Base-by-base conservation (phyloP, 2,888 invertebrate genomes). In the Imbricaverruca yamaguchii region DNA sequence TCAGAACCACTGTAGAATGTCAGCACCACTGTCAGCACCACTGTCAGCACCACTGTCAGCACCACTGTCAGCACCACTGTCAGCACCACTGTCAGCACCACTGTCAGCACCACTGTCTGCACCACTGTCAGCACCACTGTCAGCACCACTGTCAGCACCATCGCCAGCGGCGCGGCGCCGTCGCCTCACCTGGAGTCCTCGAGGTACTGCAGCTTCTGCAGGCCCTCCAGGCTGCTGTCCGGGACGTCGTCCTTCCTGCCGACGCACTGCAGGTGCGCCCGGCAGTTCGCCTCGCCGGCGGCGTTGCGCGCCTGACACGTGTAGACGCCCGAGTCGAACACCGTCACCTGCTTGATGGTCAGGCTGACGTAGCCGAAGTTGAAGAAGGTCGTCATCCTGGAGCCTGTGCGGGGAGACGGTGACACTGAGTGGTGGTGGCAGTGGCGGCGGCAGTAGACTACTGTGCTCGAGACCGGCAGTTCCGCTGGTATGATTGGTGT, bases 341-440 rank as follows among this genome's bases (percentile, higher is more conserved):
- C 90, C 21, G 94, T 94, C 15, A 98, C 93, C 84, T 94, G 93
- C 87, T 95, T 95, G 84, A 98, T 95, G 23, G 96, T 95, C 83
- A 99, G 88, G 13, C 97, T 96, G 81, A 98, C 97, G 87, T 97
- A 96, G 84, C 96, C 96, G 87, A 96, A 96, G 87, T 96, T 96
- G 88, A 95, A 96, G 90, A 95, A 95, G 81, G 94, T 93, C 80
- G 96, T 95, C 83, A 94, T 96, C 87, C 96, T 92, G 74, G 96
- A 96, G 89, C 90, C 90, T 90, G 84, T 25, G 82, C 15, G 25
- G 15, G 55, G 53, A 56, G 13, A 63, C 39, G n/a, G 18, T 21
- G 65, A 39, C 39, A 39, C 39, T 39, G 39, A 39, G 39, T 39
- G 39, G 39, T 39, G 39, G 39, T 4, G 39, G 39, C 2, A 39